A percentile compares a stretch with the other conserved stretches of the same genome.
Evolutionary conservation across 2,888 invertebrate species (phyloP).

Genomic region (Napeogenes inachia): DNA sequence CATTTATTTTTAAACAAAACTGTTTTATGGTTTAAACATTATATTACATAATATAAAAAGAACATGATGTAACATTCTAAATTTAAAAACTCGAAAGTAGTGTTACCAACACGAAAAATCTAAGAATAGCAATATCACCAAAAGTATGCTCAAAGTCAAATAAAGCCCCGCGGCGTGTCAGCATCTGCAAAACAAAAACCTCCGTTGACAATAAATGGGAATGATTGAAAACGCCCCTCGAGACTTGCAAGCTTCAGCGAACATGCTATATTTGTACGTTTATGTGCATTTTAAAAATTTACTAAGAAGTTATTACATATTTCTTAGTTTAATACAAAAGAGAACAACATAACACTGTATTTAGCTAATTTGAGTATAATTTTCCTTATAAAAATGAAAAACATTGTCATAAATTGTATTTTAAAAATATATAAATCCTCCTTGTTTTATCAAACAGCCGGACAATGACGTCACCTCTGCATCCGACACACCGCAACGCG

Average conservation of each 20-base stretch:
- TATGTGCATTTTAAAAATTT: no score
- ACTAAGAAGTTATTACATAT: no score
- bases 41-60: no score
- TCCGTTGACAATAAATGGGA: constrained; percentile 22
- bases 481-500: constrained; percentile 56
- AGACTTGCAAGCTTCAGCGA: constrained; percentile 17
- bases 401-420: no score
- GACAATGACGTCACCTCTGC: constrained; percentile 59
- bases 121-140: constrained; percentile 13
- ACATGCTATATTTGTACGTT: constrained; percentile 15
- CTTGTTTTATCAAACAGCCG: constrained; percentile 22
- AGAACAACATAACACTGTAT: no score
- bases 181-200: constrained; percentile 24
- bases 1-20: no score
- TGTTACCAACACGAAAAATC: constrained; percentile 7
- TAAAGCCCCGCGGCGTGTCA: constrained; percentile 17
- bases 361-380: no score
- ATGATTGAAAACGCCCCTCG: constrained; percentile 20
- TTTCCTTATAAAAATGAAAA: no score
- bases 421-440: constrained; percentile 4
- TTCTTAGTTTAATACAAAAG: no score
- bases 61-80: not conserved
- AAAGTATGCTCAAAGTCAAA: constrained; percentile 8
- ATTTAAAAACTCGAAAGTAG: not conserved
- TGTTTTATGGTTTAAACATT: no score